Percentiles rank a stretch among this genome's conserved stretches.
These are phyloP conservation scores for Drosophila leonis DNA, from an alignment of 2,888 invertebrate species.

Conservation along the genomic window DNA sequence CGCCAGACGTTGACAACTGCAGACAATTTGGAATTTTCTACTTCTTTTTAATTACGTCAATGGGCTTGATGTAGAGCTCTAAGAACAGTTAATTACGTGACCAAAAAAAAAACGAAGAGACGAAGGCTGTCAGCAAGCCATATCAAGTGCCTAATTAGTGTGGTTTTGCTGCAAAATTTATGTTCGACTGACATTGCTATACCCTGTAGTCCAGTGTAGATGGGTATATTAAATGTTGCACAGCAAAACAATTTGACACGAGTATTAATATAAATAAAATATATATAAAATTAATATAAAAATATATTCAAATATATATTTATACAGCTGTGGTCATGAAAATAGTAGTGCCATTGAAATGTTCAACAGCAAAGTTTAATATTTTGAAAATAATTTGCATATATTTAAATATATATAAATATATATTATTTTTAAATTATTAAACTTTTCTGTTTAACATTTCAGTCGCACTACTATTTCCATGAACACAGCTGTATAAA, in stretches of 20 bases:
- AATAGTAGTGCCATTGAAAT: too few relatives aligned
- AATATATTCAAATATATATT: too few relatives aligned
- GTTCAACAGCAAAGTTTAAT: too few relatives aligned
- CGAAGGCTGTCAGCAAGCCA: slow-evolving; percentile 18
- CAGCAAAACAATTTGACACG: not conserved
- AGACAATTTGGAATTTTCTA: slow-evolving; percentile 22
- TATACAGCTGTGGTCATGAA: too few relatives aligned
- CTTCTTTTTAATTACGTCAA: slow-evolving; percentile 58
- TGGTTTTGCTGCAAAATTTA: slow-evolving; percentile 6
- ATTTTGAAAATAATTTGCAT: too few relatives aligned
- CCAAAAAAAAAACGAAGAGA: not conserved
- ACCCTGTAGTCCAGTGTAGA: not conserved
- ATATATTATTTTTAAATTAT: too few relatives aligned
- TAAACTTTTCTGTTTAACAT: too few relatives aligned
- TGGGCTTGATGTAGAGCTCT: slow-evolving; percentile 17
- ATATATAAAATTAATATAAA: too few relatives aligned
- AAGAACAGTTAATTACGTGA: slow-evolving; percentile 17
- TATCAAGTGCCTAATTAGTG: slow-evolving; percentile 41
- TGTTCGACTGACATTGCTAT: not conserved
- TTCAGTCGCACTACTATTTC: too few relatives aligned
- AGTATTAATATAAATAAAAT: too few relatives aligned
- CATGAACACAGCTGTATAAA: too few relatives aligned
- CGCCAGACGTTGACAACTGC: slow-evolving; percentile 40
- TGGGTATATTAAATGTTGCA: not conserved
- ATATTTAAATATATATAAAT: too few relatives aligned